Conservation (phyloP, 2,113 vertebrate species). For the Poeciliopsis retropinna region DNA sequence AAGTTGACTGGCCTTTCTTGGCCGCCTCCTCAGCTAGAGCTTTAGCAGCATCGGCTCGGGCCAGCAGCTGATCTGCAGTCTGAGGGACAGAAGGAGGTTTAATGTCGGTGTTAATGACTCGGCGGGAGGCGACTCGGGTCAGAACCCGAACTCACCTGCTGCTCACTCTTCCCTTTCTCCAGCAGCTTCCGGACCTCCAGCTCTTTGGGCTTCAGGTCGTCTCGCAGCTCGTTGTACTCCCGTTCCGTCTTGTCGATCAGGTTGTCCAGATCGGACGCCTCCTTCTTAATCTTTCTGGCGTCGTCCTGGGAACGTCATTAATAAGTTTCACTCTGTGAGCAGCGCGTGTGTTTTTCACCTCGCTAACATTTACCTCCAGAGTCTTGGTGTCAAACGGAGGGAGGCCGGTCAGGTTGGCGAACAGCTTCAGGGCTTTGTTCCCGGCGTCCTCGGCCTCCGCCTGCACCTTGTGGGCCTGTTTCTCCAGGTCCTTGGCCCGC, state of each 20-base stretch:
- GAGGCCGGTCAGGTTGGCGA: slow-evolving; percentile 90
- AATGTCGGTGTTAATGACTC: background rate
- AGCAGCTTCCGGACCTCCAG: slow-evolving; percentile 92
- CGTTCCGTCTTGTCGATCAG: slow-evolving; percentile 91
- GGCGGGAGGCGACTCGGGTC: background rate
- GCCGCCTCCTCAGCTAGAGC: slow-evolving; percentile 94
- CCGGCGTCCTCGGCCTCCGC: slow-evolving; percentile 90
- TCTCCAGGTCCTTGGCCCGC: slow-evolving; percentile 91
- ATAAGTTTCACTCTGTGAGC: too few species aligned
- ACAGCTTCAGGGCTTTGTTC: slow-evolving; percentile 89
- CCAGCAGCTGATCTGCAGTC: slow-evolving; percentile 96
- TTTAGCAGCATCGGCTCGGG: slow-evolving; percentile 94
- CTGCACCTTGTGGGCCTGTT: slow-evolving; percentile 88
- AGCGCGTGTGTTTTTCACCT: background rate
- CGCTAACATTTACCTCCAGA: slow-evolving; percentile 82
- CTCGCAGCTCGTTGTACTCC: slow-evolving; percentile 91
- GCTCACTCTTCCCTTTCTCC: slow-evolving; percentile 94
- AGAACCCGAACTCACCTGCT: slow-evolving; percentile 84
- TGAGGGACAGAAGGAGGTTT: slow-evolving; percentile 52
- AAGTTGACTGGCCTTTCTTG: slow-evolving; percentile 88
- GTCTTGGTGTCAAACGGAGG: slow-evolving; percentile 83
- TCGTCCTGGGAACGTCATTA: slow-evolving; percentile 79
- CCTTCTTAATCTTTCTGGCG: slow-evolving; percentile 92
- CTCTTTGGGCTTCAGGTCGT: slow-evolving; percentile 92
- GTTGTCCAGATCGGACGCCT: slow-evolving; percentile 89